Base-by-base conservation (phyloP, 1,140 invertebrate species). In the Brachionus plicatilis region DNA sequence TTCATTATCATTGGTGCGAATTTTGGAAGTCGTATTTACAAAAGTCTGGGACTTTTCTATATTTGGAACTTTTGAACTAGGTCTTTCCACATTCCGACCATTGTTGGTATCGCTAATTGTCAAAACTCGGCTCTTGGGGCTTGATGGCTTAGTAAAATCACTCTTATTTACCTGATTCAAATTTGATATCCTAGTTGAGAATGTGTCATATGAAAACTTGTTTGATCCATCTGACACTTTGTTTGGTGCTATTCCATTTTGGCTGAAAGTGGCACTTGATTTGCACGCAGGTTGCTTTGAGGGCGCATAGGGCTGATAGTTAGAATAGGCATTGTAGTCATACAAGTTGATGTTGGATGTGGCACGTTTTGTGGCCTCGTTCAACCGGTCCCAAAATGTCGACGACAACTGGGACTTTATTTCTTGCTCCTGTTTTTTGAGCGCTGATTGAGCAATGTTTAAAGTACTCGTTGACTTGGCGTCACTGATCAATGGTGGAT, bases 361-460 rank as follows among this genome's bases (percentile, higher is more conserved):
- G 14, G 37, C 68, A 43, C 68, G 68, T 68, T 82, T 60, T 24
- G 79, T 82, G 1, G 79, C 79, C 11, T 82, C 79, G 20, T 82
- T 68, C 11, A 82, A 82, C 14, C 53, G 33, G 17, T 82, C 65
- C 79, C 79, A 82, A 65, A 82, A 82, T 6, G 53, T 17, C 3
- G 79, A 27, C 1, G 79, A 65, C 43, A 68, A 68, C 29, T 82
- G 79, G 3, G 79, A 82, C 60, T 82, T 82, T 27, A 82, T 82
- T 82, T 76, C 72, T 29, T 76, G 72, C 14, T 76, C 72, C n/a
- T 76, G 72, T 76, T 47, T 76, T 76, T 76, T 76, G 17, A 76
- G 43, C 4, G 50, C 8, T 50, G 45, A 50, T 43, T 41, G 68
- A 41, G 29, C n/a, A 11, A 17, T 41, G 20, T 20, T 72, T 11